phyloP scores from a whole-genome alignment of 2,888 invertebrate genomes.

The Cheilosia urbana region DNA sequence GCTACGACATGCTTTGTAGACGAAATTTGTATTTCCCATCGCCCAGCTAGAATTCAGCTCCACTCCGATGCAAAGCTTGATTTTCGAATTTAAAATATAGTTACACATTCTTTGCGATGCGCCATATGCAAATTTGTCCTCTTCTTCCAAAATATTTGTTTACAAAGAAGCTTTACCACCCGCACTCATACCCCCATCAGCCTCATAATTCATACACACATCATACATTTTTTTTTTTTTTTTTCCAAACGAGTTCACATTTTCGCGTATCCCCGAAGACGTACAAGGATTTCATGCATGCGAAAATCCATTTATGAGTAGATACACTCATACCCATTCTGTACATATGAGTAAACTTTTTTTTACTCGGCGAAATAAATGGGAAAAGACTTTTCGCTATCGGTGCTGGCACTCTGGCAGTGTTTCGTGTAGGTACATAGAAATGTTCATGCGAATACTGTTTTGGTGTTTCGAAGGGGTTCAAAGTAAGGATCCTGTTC shows the following conservation, averaged over 20 bases:
- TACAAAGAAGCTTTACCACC: conserved; percentile 46
- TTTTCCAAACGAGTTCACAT: conserved; percentile 68
- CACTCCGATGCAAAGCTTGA: conserved; percentile 52
- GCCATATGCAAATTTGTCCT: conserved; percentile 62
- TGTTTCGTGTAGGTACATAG: conserved; percentile 9
- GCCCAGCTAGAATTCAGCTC: conserved; percentile 24
- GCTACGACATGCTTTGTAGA: not conserved
- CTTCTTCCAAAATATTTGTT: conserved; percentile 61
- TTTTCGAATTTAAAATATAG: conserved; percentile 52
- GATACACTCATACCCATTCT: not conserved
- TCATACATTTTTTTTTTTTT: conserved; percentile 50
- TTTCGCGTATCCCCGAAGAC: conserved; percentile 70
- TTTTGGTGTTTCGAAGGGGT: not conserved
- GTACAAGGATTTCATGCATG: conserved; percentile 74
- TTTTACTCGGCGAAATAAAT: conserved; percentile 58
- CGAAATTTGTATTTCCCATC: conserved; percentile 13
- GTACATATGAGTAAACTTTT: too few relatives aligned
- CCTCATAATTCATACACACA: conserved; percentile 58
- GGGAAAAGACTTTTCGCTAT: conserved; percentile 49
- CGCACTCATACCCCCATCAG: not conserved
- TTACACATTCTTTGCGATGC: not conserved
- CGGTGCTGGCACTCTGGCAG: not conserved
- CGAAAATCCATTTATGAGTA: conserved; percentile 70
- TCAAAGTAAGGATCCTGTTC: not conserved
- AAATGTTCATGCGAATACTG: conserved; percentile 32